Evolutionary conservation across 37 sponge, comb jelly and placozoan genomes (phyloP).

Genomic region (Beroe forskalii): DNA sequence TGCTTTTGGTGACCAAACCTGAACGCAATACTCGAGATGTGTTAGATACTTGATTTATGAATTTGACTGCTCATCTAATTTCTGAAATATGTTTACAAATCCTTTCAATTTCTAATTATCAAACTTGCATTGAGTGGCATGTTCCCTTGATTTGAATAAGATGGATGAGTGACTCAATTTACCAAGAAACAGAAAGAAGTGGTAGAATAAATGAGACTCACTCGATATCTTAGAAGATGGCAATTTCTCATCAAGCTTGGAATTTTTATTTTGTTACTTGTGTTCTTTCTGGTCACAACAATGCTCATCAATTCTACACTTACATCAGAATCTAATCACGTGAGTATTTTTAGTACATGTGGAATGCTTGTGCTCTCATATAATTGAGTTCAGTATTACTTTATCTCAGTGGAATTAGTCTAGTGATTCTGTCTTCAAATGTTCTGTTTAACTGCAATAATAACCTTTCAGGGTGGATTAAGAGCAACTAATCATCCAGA

Average conservation of each 20-base stretch:
- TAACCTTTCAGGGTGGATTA: too few relatives aligned
- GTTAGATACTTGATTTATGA: too few relatives aligned
- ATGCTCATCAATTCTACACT: constrained; percentile 39
- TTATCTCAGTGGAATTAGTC: not conserved
- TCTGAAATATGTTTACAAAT: too few relatives aligned
- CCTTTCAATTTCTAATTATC: too few relatives aligned
- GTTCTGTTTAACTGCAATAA: not conserved
- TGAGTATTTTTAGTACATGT: too few relatives aligned
- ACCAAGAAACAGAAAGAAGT: too few relatives aligned
- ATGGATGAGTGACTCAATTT: too few relatives aligned
- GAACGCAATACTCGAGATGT: too few relatives aligned
- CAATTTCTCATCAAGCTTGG: constrained; percentile 44
- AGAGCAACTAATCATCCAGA: not conserved
- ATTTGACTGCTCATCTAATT: too few relatives aligned
- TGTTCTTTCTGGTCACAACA: not conserved
- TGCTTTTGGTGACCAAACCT: too few relatives aligned
- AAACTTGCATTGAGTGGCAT: too few relatives aligned
- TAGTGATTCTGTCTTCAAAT: not conserved
- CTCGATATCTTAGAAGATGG: constrained; percentile 50
- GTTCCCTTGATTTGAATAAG: not conserved
- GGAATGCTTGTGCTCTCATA: too few relatives aligned
- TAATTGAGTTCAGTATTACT: not conserved
- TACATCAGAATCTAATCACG: not conserved
- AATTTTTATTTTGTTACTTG: constrained; percentile 10
- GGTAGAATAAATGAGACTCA: constrained; percentile 32